A percentile compares a stretch with the other conserved stretches of the same genome.
Evolutionary conservation across 2,888 invertebrate species (phyloP).

Genomic region (Trissolcus brochymenae): DNA sequence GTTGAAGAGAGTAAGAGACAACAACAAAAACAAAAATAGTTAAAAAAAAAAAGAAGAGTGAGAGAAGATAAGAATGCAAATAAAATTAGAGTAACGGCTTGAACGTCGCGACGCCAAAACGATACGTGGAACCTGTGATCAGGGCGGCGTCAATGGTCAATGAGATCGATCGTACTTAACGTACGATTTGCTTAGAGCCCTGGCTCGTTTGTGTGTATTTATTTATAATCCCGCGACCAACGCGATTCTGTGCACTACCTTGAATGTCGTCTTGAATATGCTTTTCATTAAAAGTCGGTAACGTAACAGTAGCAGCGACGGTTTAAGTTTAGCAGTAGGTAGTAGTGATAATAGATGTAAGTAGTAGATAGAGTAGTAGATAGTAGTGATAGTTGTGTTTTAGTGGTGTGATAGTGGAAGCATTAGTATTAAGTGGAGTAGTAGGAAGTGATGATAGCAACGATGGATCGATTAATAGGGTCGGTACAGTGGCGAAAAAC

Average conservation of each 20-base stretch:
- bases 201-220: constrained; percentile 23
- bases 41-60: background rate
- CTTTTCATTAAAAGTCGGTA: constrained; percentile 69
- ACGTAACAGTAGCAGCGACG: constrained; percentile 66
- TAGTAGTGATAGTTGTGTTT: constrained; percentile 56
- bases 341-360: constrained; percentile 58
- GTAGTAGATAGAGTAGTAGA: constrained; percentile 48
- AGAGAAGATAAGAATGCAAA: background rate
- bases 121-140: constrained; percentile 28
- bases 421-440: constrained; percentile 56
- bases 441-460: constrained; percentile 63
- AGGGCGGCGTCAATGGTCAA: constrained; percentile 71
- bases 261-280: constrained; percentile 67
- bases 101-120: constrained; percentile 40
- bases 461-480: constrained; percentile 52
- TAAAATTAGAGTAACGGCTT: constrained; percentile 5
- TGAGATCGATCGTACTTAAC: constrained; percentile 74
- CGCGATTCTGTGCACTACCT: constrained; percentile 60
- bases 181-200: constrained; percentile 69
- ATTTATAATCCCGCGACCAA: constrained; percentile 26
- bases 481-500: constrained; percentile 49
- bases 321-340: constrained; percentile 56
- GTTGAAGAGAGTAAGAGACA: constrained; percentile 12
- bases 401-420: constrained; percentile 51
- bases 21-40: background rate